A percentile compares a stretch with the other conserved stretches of the same genome.
Conservation (phyloP, 1,140 invertebrate species). For the Myzus persicae region DNA sequence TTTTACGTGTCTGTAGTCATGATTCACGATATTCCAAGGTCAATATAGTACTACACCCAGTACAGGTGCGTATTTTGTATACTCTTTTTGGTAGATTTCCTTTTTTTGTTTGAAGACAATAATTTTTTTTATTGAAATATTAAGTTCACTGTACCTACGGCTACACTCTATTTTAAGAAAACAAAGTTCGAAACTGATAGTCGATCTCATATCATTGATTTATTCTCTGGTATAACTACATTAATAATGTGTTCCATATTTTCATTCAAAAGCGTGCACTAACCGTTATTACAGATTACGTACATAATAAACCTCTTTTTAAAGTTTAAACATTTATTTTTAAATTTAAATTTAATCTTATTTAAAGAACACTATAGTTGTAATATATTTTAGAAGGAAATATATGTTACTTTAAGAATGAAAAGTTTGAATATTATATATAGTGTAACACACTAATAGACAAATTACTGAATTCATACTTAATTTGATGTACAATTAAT, state of each 20-base stretch:
- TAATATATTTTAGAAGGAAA: neutral
- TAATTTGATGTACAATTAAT: too few species aligned
- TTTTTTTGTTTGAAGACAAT: neutral
- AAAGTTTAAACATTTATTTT: neutral
- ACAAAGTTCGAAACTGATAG: neutral
- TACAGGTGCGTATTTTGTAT: neutral
- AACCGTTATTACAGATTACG: too few species aligned
- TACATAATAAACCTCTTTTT: too few species aligned
- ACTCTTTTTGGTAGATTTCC: neutral
- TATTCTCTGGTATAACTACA: neutral
- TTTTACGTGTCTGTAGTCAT: neutral
- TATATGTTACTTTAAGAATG: neutral
- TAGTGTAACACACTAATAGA: too few species aligned
- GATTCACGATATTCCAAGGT: neutral
- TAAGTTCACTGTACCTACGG: neutral
- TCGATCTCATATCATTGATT: neutral
- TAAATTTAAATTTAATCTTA: neutral
- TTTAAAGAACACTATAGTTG: neutral
- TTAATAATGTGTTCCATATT: neutral
- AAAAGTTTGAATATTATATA: too few species aligned
- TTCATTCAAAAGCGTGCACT: too few species aligned
- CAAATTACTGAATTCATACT: neutral
- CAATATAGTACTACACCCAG: neutral
- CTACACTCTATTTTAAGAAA: neutral
- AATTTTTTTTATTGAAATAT: neutral